Evolutionary conservation across 2,113 vertebrate genomes (phyloP).

Genomic region (Phaetusa simplex): DNA sequence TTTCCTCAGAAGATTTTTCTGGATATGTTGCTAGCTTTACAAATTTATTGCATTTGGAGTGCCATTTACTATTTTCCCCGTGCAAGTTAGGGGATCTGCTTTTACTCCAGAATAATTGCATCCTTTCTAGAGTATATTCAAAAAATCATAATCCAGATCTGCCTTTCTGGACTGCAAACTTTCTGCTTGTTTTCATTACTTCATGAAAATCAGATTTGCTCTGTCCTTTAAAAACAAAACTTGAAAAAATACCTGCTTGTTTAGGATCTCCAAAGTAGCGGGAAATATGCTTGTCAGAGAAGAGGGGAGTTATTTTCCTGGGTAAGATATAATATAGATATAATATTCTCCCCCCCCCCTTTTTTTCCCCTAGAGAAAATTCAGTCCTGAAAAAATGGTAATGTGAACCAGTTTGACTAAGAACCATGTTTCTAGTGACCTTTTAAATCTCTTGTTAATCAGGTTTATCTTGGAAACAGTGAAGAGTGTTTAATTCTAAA

Average conservation of each 20-base stretch:
- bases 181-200: neutral
- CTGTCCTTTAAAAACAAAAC: neutral
- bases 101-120: neutral
- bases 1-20: neutral
- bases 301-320: neutral
- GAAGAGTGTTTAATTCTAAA: constrained; percentile 26
- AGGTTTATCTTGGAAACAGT: constrained; percentile 23
- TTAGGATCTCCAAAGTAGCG: neutral
- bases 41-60: neutral
- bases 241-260: neutral
- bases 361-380: neutral
- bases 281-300: neutral
- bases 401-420: neutral
- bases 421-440: neutral
- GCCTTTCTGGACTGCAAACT: neutral
- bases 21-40: neutral
- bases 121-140: neutral
- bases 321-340: neutral
- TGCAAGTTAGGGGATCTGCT: neutral
- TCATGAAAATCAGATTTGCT: neutral
- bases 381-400: neutral
- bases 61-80: neutral
- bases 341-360: fast-evolving
- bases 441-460: constrained; percentile 38
- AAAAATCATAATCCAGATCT: neutral